A percentile compares a stretch with the other conserved stretches of the same genome.
phyloP scores from a whole-genome alignment of 2,888 invertebrate genomes.

The Epirrita christyi region DNA sequence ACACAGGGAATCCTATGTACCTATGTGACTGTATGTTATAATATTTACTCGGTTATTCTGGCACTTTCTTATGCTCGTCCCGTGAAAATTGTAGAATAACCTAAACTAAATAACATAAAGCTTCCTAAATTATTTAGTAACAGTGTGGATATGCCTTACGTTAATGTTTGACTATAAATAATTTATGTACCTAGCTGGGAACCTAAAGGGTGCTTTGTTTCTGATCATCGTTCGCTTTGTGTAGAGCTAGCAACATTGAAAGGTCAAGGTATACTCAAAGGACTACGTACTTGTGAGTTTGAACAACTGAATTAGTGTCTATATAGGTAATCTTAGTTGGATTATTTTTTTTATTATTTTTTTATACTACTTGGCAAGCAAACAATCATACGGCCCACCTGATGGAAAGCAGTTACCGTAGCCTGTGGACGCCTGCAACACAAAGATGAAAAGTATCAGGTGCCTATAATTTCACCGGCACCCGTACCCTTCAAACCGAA shows the following conservation, averaged over 20 bases:
- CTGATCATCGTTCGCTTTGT: constrained; percentile 15
- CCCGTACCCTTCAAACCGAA: background rate
- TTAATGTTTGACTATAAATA: constrained; percentile 7
- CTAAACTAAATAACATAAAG: no score
- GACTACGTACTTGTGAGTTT: constrained; percentile 4
- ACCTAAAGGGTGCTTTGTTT: constrained; percentile 25
- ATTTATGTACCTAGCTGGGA: constrained; percentile 18
- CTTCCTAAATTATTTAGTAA: background rate
- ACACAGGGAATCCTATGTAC: no score
- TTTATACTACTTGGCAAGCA: no score
- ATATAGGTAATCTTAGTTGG: no score
- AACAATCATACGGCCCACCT: no score
- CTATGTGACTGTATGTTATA: no score
- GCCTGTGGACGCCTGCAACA: background rate
- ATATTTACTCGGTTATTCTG: no score
- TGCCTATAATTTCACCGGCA: background rate
- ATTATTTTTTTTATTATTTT: no score
- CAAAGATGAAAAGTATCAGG: background rate
- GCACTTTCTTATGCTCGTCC: no score
- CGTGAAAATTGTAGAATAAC: no score
- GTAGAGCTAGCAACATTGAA: constrained; percentile 11
- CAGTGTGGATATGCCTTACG: background rate
- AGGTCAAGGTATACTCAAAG: constrained; percentile 17
- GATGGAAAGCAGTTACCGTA: no score
- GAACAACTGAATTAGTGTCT: no score